Percentiles rank a stretch among this genome's conserved stretches.
Conservation (phyloP, 2,113 vertebrate genomes). For the Anoura caudifer region DNA sequence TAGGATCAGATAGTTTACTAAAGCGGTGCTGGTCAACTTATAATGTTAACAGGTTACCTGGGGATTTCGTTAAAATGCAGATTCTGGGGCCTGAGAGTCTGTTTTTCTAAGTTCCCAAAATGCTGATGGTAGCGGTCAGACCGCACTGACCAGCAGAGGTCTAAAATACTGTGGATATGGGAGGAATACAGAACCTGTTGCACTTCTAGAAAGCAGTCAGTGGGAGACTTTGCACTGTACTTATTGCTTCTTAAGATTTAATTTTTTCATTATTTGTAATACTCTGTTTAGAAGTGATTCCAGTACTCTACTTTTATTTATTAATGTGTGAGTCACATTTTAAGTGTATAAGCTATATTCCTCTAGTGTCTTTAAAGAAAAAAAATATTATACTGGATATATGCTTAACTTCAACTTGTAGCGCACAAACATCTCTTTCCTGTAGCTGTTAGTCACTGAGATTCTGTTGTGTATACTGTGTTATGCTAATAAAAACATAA, state of each 20-base stretch:
- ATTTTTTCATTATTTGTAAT: neutral
- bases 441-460: neutral
- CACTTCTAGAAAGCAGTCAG: neutral
- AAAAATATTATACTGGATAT: neutral
- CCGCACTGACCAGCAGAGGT: neutral
- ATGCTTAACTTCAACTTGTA: neutral
- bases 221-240: neutral
- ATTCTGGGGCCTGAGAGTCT: neutral
- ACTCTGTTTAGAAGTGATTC: neutral
- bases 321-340: neutral
- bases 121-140: neutral
- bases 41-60: neutral
- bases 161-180: neutral
- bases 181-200: neutral
- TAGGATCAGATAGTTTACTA: neutral
- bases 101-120: neutral
- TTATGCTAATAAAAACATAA: neutral
- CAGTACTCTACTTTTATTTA: neutral
- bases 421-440: neutral
- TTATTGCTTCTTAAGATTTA: slow-evolving; percentile 12
- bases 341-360: neutral
- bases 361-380: neutral
- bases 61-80: neutral
- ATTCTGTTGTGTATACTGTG: neutral
- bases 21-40: neutral